Evolutionary conservation across 2,797 vertebrate genomes (phyloP).

Genomic region (Coluber constrictor): DNA sequence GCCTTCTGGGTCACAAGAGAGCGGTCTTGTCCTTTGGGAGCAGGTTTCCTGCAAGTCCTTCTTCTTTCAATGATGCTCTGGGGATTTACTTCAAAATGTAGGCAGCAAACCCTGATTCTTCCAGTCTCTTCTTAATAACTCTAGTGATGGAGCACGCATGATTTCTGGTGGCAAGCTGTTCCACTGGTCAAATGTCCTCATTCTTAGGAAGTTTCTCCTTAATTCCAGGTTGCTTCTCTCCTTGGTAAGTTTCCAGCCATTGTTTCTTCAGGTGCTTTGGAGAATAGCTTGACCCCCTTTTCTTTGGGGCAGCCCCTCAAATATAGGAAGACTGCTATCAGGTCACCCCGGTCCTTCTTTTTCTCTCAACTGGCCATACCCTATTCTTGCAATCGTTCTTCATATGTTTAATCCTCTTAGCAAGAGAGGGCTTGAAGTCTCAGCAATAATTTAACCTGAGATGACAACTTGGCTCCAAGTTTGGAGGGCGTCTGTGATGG

Average conservation of each 20-base stretch:
- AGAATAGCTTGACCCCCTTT: accelerated
- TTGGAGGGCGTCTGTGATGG: background rate
- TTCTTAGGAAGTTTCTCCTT: background rate
- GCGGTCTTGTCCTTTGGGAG: background rate
- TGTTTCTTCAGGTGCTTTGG: background rate
- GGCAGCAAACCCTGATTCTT: too few species aligned
- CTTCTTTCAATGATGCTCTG: background rate
- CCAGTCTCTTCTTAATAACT: background rate
- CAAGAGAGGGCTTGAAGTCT: background rate
- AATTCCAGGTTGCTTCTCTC: background rate
- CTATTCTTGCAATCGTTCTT: background rate
- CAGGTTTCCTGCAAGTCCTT: background rate
- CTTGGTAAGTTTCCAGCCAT: background rate
- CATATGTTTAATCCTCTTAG: too few species aligned
- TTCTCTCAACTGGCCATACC: background rate
- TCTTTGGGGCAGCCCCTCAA: background rate
- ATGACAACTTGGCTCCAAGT: background rate
- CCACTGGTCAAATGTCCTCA: too few species aligned
- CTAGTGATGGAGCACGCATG: too few species aligned
- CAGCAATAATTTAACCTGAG: background rate
- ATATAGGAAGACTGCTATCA: background rate
- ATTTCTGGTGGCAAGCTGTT: too few species aligned
- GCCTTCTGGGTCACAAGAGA: too few species aligned
- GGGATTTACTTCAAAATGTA: background rate
- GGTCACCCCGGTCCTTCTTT: accelerated